Evolutionary conservation across 2,113 vertebrate species (phyloP), one percentile per base, ranked within the genome.

Genomic region (Brachyistius frenatus): DNA sequence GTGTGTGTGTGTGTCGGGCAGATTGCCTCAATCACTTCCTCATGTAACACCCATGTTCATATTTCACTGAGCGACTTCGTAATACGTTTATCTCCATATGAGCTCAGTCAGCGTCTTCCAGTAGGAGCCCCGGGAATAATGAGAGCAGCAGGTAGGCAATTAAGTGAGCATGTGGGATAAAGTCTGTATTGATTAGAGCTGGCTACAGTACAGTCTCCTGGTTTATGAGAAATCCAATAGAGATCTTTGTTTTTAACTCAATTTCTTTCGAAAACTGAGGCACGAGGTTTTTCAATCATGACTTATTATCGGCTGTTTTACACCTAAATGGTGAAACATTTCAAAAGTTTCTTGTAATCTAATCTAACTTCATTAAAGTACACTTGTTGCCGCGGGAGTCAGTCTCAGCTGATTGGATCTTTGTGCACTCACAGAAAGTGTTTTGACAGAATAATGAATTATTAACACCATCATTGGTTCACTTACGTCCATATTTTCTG

Each of bases 141-240:
- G 58, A 82, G 36, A 66, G 56, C 69, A 67, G 78, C 76, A 82
- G 76, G 76, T 35, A 70, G 67, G 66, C 73, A 80, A 77, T 87
- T 78, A 78, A 74, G 33, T 41, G 75, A 69, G 69, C 72, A n/a
- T 72, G 74, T 66, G 79, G 83, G 66, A 80, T 41, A 64, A 11
- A 57, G 68, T 76, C 36, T 5, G 39, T 85, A 90, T 89, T 76
- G 87, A 89, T 87, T 35, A 13, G 30, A 63, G n/a, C 80, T 11
- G 64, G 52, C 68, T 57, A 56, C 39, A 57, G 30, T 53, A 68
- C 4, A 54, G 57, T 66, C 35, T 74, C 37, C 35, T 30, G 62
- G 14, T 77, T 83, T 60, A 78, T 73, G 39, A 80, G 47, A 76
- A 87, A 88, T 82, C 62, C 66, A 83, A 89, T 73, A 71, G 37